Percentiles rank a stretch among this genome's conserved stretches.
phyloP scores from a whole-genome alignment of 2,797 vertebrate species.

The Hybognathus amarus region DNA sequence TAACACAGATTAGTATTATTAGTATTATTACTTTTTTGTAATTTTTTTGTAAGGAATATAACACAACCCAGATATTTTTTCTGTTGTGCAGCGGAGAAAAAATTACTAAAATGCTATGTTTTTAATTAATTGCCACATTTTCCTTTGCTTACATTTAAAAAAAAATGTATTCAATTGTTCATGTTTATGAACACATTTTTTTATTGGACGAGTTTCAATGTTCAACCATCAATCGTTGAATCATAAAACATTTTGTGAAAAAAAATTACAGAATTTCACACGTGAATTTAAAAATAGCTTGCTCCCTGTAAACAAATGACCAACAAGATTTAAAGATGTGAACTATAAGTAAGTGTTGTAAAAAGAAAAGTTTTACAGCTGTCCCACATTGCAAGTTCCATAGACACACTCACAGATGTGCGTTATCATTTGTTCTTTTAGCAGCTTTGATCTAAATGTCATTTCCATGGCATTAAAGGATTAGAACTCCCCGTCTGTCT shows the following conservation, averaged over 20 bases:
- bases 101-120: too few relatives aligned
- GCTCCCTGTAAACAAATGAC: too few relatives aligned
- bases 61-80: too few relatives aligned
- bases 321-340: background rate
- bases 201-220: too few relatives aligned
- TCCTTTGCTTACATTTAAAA: too few relatives aligned
- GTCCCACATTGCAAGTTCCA: background rate
- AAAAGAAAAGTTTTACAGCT: background rate
- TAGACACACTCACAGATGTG: constrained; percentile 8
- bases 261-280: background rate
- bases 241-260: background rate
- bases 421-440: constrained; percentile 36
- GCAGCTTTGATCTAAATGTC: constrained; percentile 44
- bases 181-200: too few relatives aligned
- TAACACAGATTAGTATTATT: too few relatives aligned
- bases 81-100: too few relatives aligned
- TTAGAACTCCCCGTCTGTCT: constrained; percentile 37
- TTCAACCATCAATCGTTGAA: background rate
- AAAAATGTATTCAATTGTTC: too few relatives aligned
- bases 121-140: too few relatives aligned
- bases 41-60: too few relatives aligned
- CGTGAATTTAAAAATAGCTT: background rate
- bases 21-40: too few relatives aligned
- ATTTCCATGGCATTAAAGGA: constrained; percentile 42
- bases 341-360: background rate